These are phyloP conservation scores for Antheraea assamensis DNA, from an alignment of 2,888 invertebrate species.

Conservation along the genomic window DNA sequence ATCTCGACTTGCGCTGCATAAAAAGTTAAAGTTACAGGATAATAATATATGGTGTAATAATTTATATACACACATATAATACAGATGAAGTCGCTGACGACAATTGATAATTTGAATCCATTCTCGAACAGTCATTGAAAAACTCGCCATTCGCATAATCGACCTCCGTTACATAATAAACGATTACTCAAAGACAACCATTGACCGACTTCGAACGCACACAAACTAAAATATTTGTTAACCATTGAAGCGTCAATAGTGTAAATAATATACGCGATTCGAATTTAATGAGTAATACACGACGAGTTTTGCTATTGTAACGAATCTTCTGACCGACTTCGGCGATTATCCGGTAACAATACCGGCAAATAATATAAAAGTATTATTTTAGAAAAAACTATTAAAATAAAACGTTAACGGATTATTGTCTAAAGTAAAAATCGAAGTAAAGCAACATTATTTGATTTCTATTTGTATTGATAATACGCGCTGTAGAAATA, in stretches of 20 bases:
- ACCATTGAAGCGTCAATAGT: constrained; percentile 33
- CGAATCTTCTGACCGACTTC: constrained; percentile 2
- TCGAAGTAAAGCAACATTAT: not conserved
- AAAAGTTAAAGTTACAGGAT: too few relatives aligned
- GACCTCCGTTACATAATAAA: constrained; percentile 38
- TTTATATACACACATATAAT: too few relatives aligned
- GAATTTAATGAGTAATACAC: constrained; percentile 30
- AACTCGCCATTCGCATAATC: constrained; percentile 34
- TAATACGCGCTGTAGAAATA: too few relatives aligned
- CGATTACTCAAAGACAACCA: constrained; percentile 28
- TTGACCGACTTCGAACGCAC: constrained; percentile 45
- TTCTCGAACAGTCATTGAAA: constrained; percentile 18
- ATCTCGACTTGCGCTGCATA: too few relatives aligned
- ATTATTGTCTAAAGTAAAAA: not conserved
- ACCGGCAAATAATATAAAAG: not conserved
- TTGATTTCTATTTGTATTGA: too few relatives aligned
- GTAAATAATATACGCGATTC: constrained; percentile 13
- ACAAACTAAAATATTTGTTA: constrained; percentile 40
- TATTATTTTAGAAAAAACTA: not conserved
- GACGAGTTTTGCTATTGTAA: constrained; percentile 28
- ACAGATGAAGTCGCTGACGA: too few relatives aligned
- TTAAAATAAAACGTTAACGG: not conserved
- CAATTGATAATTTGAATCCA: not conserved
- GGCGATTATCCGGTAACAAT: not conserved
- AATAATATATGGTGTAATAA: too few relatives aligned